A percentile compares a stretch with the other conserved stretches of the same genome.
phyloP scores from a whole-genome alignment of 2,797 vertebrate species.

The Chaunax sp. region DNA sequence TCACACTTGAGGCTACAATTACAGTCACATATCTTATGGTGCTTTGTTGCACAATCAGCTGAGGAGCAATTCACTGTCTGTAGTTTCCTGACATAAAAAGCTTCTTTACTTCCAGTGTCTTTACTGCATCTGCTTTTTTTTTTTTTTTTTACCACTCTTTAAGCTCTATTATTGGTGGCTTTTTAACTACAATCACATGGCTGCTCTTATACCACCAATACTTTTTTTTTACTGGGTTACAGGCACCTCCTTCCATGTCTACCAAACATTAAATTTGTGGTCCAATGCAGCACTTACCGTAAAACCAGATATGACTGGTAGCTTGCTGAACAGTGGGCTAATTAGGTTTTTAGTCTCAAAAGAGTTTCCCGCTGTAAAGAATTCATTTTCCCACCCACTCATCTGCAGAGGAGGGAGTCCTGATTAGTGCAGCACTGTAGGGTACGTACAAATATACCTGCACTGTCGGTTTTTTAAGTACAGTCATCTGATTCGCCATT shows the following conservation, averaged over 20 bases:
- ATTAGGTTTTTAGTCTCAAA: conserved; percentile 57
- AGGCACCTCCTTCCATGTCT: conserved; percentile 22
- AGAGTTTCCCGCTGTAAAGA: conserved; percentile 51
- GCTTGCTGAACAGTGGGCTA: conserved; percentile 48
- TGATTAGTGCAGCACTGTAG: conserved; percentile 56
- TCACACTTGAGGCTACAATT: conserved; percentile 65
- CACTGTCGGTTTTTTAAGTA: conserved; percentile 46
- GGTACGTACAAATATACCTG: conserved; percentile 43
- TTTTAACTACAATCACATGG: conserved; percentile 42
- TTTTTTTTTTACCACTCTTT: conserved; percentile 36
- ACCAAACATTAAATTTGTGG: conserved; percentile 21
- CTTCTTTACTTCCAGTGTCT: conserved; percentile 14
- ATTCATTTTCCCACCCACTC: conserved; percentile 52
- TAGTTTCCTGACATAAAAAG: conserved; percentile 47
- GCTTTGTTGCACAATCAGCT: conserved; percentile 58
- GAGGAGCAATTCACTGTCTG: conserved; percentile 61
- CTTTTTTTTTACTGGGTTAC: conserved; percentile 10
- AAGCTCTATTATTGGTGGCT: conserved; percentile 22
- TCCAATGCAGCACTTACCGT: conserved; percentile 41
- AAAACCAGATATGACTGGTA: conserved; percentile 46
- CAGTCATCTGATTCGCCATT: conserved; percentile 58
- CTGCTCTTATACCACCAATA: conserved; percentile 5
- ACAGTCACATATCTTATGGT: conserved; percentile 53
- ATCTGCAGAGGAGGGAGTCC: conserved; percentile 33
- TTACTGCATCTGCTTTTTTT: conserved; percentile 12